These are phyloP conservation scores for Amphibalanus amphitrite DNA, from an alignment of 1,140 invertebrate genomes.

Conservation along the genomic window DNA sequence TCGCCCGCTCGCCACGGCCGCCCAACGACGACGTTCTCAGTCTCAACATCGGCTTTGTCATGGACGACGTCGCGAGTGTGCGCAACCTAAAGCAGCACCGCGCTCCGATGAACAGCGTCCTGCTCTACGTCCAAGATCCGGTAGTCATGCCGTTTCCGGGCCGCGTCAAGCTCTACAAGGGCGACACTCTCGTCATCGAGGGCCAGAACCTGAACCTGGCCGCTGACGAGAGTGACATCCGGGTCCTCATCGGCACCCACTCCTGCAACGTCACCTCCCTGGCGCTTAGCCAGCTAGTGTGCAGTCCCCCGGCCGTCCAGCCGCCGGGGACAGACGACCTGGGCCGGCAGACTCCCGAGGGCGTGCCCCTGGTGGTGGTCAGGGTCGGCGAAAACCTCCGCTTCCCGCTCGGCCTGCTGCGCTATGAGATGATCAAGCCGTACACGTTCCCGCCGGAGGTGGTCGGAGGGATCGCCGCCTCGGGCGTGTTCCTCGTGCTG, in stretches of 20 bases:
- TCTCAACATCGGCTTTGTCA: conserved; percentile 64
- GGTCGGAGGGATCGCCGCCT: conserved; percentile 63
- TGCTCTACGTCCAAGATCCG: conserved; percentile 84
- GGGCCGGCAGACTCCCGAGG: conserved; percentile 50
- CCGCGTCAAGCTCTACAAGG: conserved; percentile 70
- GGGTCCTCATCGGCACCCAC: conserved; percentile 73
- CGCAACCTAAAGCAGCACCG: conserved; percentile 73
- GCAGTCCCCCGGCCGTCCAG: conserved; percentile 66
- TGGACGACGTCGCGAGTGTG: conserved; percentile 85
- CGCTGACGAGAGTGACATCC: conserved; percentile 78
- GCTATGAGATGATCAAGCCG: conserved; percentile 31
- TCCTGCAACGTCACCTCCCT: conserved; percentile 85
- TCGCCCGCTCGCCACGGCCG: conserved; percentile 25
- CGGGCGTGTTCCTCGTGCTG: conserved; percentile 61
- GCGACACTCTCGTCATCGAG: conserved; percentile 87
- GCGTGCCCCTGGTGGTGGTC: conserved; percentile 73
- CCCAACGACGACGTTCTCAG: conserved; percentile 27
- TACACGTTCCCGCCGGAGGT: conserved; percentile 73
- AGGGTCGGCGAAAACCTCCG: conserved; percentile 67
- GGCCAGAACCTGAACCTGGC: conserved; percentile 80
- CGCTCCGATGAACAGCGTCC: conserved; percentile 50
- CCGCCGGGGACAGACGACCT: conserved; percentile 73
- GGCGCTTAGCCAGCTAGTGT: conserved; percentile 70
- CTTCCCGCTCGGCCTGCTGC: conserved; percentile 50
- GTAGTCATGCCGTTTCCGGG: conserved; percentile 55